phyloP scores from a whole-genome alignment of 1,140 invertebrate species.

The Anagrus nilaparvatae region DNA sequence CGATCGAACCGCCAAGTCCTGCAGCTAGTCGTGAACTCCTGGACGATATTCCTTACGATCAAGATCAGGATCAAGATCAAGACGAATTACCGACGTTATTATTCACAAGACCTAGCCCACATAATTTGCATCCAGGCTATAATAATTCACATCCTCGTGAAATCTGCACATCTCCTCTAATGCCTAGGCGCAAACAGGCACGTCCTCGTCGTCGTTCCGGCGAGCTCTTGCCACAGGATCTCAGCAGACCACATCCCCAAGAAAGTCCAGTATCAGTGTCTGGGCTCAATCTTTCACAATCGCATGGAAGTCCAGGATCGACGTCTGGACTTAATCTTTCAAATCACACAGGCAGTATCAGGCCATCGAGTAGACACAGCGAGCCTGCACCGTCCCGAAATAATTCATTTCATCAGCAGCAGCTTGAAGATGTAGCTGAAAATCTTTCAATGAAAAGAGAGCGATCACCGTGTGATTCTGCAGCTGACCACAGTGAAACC shows the following conservation, averaged over 20 bases:
- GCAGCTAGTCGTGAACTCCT: slow-evolving; percentile 23
- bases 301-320: slow-evolving; percentile 5
- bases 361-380: neutral
- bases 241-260: slow-evolving; percentile 36
- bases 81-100: slow-evolving; percentile 18
- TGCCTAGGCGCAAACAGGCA: slow-evolving; percentile 67
- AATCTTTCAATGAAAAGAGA: slow-evolving; percentile 38
- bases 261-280: slow-evolving; percentile 29
- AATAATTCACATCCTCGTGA: slow-evolving; percentile 34
- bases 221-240: slow-evolving; percentile 56
- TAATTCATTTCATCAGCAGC: slow-evolving; percentile 7
- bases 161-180: slow-evolving; percentile 56
- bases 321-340: neutral
- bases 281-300: slow-evolving; percentile 26
- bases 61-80: slow-evolving; percentile 15
- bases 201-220: slow-evolving; percentile 69
- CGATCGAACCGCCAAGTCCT: slow-evolving; percentile 48
- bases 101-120: slow-evolving; percentile 30
- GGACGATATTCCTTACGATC: slow-evolving; percentile 14
- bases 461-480: slow-evolving; percentile 19
- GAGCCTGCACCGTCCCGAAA: no score
- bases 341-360: neutral
- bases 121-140: slow-evolving; percentile 40
- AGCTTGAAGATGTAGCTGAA: slow-evolving; percentile 34
- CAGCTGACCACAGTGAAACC: slow-evolving; percentile 27